Evolutionary conservation across 2,113 vertebrate genomes (phyloP).

Genomic region (Motacilla tschutschensis): DNA sequence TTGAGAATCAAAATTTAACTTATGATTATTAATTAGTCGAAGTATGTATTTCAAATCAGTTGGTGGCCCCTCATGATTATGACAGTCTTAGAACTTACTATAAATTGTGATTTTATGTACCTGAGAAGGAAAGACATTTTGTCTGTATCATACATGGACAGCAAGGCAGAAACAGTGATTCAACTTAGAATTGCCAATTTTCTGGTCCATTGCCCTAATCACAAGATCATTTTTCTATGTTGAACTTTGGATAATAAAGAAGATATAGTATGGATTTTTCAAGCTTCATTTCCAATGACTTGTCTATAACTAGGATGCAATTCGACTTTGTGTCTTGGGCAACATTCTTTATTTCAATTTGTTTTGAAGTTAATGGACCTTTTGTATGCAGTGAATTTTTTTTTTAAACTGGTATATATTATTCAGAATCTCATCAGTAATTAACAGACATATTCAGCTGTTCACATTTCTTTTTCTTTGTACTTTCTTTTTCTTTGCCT

Average conservation of each 20-base stretch:
- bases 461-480: no score
- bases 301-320: background rate
- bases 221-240: background rate
- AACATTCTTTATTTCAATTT: background rate
- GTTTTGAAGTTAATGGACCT: background rate
- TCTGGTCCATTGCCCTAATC: background rate
- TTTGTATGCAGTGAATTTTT: background rate
- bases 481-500: background rate
- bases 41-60: background rate
- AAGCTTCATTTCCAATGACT: background rate
- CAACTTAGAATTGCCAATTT: slow-evolving; percentile 3
- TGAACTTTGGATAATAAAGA: background rate
- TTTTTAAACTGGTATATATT: background rate
- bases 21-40: background rate
- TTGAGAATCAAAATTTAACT: background rate
- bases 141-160: background rate
- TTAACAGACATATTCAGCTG: background rate
- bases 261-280: background rate
- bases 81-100: background rate
- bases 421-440: background rate
- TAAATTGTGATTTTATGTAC: background rate
- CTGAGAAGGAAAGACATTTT: background rate
- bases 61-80: background rate
- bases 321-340: background rate
- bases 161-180: background rate